phyloP scores from a whole-genome alignment of 2,888 invertebrate species.

The Andricus quercusramuli region DNA sequence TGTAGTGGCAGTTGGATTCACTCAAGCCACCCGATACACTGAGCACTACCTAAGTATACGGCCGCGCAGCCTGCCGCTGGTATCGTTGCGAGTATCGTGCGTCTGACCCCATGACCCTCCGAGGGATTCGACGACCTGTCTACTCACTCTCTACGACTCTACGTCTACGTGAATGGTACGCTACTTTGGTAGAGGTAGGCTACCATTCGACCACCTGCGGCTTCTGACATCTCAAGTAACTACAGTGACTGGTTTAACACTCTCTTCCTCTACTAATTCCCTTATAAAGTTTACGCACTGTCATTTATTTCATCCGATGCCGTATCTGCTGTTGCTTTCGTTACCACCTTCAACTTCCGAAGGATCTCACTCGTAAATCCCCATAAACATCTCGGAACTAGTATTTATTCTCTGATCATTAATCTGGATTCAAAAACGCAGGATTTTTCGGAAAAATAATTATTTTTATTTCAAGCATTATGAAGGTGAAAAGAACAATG shows the following conservation, averaged over 20 bases:
- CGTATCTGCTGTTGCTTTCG: background rate
- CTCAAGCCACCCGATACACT: slow-evolving; percentile 34
- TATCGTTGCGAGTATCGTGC: slow-evolving; percentile 55
- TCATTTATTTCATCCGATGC: slow-evolving; percentile 26
- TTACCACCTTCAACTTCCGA: background rate
- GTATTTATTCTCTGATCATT: background rate
- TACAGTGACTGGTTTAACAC: slow-evolving; percentile 35
- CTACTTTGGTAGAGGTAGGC: slow-evolving; percentile 51
- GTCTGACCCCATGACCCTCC: slow-evolving; percentile 67
- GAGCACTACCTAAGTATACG: background rate
- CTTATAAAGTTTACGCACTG: slow-evolving; percentile 35
- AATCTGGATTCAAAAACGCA: background rate
- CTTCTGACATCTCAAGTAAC: slow-evolving; percentile 65
- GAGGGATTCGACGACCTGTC: slow-evolving; percentile 60
- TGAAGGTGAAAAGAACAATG: too few relatives aligned
- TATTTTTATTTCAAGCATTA: too few relatives aligned
- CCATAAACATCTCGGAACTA: background rate
- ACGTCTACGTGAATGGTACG: slow-evolving; percentile 56
- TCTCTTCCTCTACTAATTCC: slow-evolving; percentile 37
- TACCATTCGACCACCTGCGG: slow-evolving; percentile 69
- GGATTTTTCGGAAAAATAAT: background rate
- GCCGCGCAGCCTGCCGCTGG: slow-evolving; percentile 43
- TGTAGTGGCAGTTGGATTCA: slow-evolving; percentile 31
- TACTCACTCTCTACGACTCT: slow-evolving; percentile 56
- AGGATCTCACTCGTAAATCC: background rate